Base-by-base conservation (phyloP, 2,113 vertebrate genomes). In the Oostethus manadensis region DNA sequence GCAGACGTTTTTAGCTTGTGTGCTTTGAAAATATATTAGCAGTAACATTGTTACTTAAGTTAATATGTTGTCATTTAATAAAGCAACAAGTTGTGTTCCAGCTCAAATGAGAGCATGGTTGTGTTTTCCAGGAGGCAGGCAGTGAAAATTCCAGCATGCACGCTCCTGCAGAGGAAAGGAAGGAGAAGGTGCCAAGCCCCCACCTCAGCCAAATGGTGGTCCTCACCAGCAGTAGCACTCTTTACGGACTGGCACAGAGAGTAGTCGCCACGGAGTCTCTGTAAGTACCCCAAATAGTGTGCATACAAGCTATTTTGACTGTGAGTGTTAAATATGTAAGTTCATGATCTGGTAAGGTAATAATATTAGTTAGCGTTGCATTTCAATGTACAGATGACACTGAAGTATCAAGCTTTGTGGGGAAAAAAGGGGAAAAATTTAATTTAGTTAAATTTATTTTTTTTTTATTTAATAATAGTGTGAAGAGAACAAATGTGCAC, bases 241-340 rank as follows among this genome's bases (percentile, higher is more conserved):
- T 99, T 0, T 98, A 95, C 3, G 97, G 96, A 3, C 86, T 98
- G 66, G 91, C 94, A 2, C 94, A 99, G 82, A 93, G 97, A 76
- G 95, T 98, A 62, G 93, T 99, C 51, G 97, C 96, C 70, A 99
- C 97, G 0, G 97, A 98, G 86, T 99, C 96, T 63, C 88, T 99
- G 97, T 99, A 88, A 91, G 96, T 90, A 81, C 68, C 4, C 13
- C 13, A 14, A 14, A 42, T 42, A 11, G 10, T 40, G 38, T 40
- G 38, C 3, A 13, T 60, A 38, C 13, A 18, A 46, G 17, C 14
- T 15, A 55, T 35, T 16, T 17, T 16, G 29, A 20, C 18, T 20
- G 45, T 20, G 8, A 46, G 9, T 17, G n/a, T 46, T 17, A 46
- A 26, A 26, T n/a, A 46, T 46, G 42, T 43, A 14, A 43, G 5